Evolutionary conservation across 2,888 invertebrate genomes (phyloP), one percentile per base, ranked within the genome.

Genomic region (Hoplodrina ambigua): DNA sequence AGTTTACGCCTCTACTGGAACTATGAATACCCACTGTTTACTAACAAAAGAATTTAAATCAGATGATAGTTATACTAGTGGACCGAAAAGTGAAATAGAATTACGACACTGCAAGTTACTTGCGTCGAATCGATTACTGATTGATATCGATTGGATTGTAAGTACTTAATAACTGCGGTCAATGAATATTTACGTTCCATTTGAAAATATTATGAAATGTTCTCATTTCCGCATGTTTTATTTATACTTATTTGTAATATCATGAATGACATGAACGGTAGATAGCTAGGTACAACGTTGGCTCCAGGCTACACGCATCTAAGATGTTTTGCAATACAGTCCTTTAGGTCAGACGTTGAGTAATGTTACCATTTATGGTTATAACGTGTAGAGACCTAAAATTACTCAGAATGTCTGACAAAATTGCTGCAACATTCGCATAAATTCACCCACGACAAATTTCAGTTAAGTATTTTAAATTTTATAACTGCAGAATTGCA

Each of bases 261-360:
- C 50, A 11, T 74, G 17, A 55, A n/a, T 56, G 46, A 3, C 50
- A 10, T 74, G 17, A 55, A n/a, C 53, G 46, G 46, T 80, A 44
- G 50, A 30, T 20, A 46, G 30, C 25, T 44, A 54, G 53, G 78
- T 44, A 33, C 54, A 13, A 37, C 52, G 59, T 59, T 4, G 56
- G 56, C 46, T 57, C 19, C 63, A 64, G 69, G 62, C 69, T 76
- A 84, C 50, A 72, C 76, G 78, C 72, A 62, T 68, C 65, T 74
- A 49, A 70, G 69, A 70, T 75, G 82, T 88, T 85, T 86, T 79
- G 89, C 86, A 89, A 88, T 60, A 44, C 75, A 58, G 76, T 75
- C 80, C 88, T 88, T 86, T 85, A 86, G 83, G 86, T 85, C 79
- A 86, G 80, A 66, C 66, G 65, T 86, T 83, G 80, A 76, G 85